Evolutionary conservation across 1,140 invertebrate species (phyloP).

Genomic region (Drosophila virilis): DNA sequence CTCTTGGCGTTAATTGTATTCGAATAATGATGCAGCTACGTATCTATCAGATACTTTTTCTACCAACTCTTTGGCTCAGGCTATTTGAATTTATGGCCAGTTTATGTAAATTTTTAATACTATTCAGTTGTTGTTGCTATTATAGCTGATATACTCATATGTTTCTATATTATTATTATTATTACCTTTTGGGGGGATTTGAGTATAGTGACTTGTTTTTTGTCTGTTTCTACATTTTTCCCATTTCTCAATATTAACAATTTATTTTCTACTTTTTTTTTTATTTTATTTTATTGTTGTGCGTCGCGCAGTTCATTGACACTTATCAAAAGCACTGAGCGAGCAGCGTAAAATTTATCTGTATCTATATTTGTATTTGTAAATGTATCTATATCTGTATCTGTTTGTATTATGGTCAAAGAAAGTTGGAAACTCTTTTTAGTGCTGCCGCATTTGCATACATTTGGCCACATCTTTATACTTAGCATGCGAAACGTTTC

Average conservation of each 20-base stretch:
- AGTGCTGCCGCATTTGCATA: conserved; percentile 64
- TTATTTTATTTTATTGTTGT: conserved; percentile 35
- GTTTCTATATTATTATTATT: conserved; percentile 40
- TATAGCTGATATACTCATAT: conserved; percentile 32
- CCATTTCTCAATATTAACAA: conserved; percentile 69
- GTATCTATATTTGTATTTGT: conserved; percentile 17
- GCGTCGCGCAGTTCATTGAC: conserved; percentile 67
- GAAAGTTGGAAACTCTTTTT: conserved; percentile 66
- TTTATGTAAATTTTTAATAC: conserved; percentile 79
- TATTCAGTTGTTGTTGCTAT: conserved; percentile 53
- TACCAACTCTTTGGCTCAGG: conserved; percentile 29
- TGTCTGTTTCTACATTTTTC: conserved; percentile 41
- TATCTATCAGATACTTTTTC: conserved; percentile 51
- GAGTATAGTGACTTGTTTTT: conserved; percentile 35
- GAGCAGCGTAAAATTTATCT: conserved; percentile 26
- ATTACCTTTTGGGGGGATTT: conserved; percentile 27
- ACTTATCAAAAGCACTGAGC: conserved; percentile 40
- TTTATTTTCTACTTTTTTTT: conserved; percentile 20
- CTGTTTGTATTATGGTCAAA: conserved; percentile 50
- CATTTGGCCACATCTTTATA: conserved; percentile 69
- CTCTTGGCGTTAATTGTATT: conserved; percentile 77
- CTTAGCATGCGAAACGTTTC: conserved; percentile 67
- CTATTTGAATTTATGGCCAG: conserved; percentile 80
- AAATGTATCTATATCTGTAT: conserved; percentile 28
- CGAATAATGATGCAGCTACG: conserved; percentile 74